These are phyloP conservation scores for Ormia ochracea DNA, from an alignment of 2,888 invertebrate genomes.

Conservation along the genomic window DNA sequence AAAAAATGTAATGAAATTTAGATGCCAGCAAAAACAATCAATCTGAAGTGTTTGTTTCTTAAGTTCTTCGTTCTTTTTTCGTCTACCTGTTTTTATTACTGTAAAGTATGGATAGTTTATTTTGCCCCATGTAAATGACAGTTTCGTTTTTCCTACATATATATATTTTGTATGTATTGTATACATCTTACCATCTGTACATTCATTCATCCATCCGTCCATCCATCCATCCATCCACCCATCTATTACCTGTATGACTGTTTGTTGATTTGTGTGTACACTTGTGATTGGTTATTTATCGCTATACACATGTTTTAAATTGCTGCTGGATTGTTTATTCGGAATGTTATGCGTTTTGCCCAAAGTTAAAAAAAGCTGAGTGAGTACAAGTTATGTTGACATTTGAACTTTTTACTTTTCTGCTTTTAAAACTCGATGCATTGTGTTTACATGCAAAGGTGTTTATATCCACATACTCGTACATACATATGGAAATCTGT, in stretches of 20 bases:
- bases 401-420: slow-evolving; percentile 55
- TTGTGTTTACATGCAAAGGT: slow-evolving; percentile 3
- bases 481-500: too few relatives aligned
- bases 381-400: slow-evolving; percentile 39
- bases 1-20: background rate
- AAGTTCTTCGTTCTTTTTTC: slow-evolving; percentile 46
- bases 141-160: background rate
- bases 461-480: background rate
- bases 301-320: slow-evolving; percentile 28
- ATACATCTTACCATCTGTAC: too few relatives aligned
- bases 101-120: background rate
- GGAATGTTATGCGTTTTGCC: slow-evolving; percentile 58
- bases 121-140: background rate
- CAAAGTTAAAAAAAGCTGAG: slow-evolving; percentile 49
- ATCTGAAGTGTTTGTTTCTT: slow-evolving; percentile 50
- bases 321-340: slow-evolving; percentile 30
- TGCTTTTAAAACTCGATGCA: background rate
- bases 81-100: background rate
- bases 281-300: slow-evolving; percentile 2
- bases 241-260: background rate
- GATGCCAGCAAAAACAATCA: slow-evolving; percentile 19
- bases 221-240: too few relatives aligned
- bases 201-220: too few relatives aligned
- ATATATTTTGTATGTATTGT: background rate
- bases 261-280: background rate